phyloP scores from a whole-genome alignment of 2,113 vertebrate genomes.

The Euleptes europaea region DNA sequence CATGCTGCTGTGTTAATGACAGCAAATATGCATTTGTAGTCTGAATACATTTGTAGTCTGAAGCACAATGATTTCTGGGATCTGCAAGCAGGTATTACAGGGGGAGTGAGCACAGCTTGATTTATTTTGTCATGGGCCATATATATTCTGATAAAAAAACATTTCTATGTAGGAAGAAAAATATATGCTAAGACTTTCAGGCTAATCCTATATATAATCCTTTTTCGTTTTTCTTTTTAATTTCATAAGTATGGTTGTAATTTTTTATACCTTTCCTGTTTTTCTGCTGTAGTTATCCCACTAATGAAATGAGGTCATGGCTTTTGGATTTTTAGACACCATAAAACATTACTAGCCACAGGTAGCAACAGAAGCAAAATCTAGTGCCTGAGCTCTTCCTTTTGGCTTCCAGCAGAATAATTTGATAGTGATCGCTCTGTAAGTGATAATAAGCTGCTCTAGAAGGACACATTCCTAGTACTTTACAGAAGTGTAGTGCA shows the following conservation, averaged over 20 bases:
- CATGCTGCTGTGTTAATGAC: too few relatives aligned
- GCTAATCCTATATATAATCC: neutral
- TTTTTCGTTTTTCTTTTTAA: neutral
- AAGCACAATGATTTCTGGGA: too few relatives aligned
- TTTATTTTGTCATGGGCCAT: too few relatives aligned
- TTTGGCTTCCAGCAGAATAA: neutral
- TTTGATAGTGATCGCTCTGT: neutral
- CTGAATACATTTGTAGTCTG: too few relatives aligned
- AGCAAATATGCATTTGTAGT: too few relatives aligned
- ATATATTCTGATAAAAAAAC: too few relatives aligned
- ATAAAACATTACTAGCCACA: constrained; percentile 11
- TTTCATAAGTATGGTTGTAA: neutral
- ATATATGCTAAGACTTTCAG: too few relatives aligned
- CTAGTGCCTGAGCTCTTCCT: neutral
- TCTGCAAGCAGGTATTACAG: too few relatives aligned
- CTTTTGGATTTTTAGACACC: neutral
- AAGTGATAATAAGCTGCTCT: constrained; percentile 2
- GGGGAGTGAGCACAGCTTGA: too few relatives aligned
- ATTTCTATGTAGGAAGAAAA: too few relatives aligned
- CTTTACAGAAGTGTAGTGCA: neutral
- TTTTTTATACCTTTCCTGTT: neutral
- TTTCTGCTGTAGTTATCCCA: neutral
- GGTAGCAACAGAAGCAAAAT: neutral
- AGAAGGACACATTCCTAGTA: neutral
- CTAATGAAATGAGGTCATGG: neutral